These are phyloP conservation scores for Campylorhamphus procurvoides DNA, from an alignment of 2,113 vertebrate genomes.

Conservation along the genomic window DNA sequence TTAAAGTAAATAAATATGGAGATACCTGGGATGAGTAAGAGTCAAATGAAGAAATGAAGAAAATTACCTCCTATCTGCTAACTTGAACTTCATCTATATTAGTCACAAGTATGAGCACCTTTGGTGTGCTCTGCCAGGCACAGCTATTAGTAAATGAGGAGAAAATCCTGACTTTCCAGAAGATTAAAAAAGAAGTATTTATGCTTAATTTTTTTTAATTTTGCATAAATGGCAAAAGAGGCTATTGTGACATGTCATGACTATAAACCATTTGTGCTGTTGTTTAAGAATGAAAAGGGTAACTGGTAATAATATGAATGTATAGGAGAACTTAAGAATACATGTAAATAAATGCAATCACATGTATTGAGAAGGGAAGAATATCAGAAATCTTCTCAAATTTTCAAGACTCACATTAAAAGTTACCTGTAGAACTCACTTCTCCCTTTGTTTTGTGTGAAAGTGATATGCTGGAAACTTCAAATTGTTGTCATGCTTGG, in stretches of 20 bases:
- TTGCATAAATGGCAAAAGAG: not conserved
- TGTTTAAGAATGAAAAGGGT: conserved; percentile 6
- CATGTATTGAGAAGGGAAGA: not conserved
- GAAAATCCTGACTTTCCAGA: conserved; percentile 27
- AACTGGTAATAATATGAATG: not conserved
- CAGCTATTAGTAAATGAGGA: conserved; percentile 7
- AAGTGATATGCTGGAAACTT: not conserved
- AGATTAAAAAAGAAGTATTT: conserved; percentile 8
- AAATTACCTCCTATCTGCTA: not conserved
- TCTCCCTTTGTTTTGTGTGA: conserved; percentile 39
- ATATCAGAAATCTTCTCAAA: not conserved
- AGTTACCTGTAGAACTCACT: conserved; percentile 23
- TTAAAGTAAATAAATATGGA: conserved; percentile 86
- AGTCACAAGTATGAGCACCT: conserved; percentile 17
- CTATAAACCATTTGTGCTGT: conserved; percentile 16
- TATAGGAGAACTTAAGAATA: not conserved
- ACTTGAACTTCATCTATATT: conserved; percentile 50
- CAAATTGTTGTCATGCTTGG: not conserved
- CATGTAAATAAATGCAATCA: not conserved
- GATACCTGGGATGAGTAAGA: conserved; percentile 86
- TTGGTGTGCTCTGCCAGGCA: not conserved
- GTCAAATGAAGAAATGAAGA: conserved; percentile 49
- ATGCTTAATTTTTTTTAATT: conserved; percentile 15
- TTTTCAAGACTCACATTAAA: conserved; percentile 49
- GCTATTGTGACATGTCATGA: not conserved